Conservation (phyloP, 2,888 invertebrate genomes). For the Mongoloraphidia duomilia region DNA sequence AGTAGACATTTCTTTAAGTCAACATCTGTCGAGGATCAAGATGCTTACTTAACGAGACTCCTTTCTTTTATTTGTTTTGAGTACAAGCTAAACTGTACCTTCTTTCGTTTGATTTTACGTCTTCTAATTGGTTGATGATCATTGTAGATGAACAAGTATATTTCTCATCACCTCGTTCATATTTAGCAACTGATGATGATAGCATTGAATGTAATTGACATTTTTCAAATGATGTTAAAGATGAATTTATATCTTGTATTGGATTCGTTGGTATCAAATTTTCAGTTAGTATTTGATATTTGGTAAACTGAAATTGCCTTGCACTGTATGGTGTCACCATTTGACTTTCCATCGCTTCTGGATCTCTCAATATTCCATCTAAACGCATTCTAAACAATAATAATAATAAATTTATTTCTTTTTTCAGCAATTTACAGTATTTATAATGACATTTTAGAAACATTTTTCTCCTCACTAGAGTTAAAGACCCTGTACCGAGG, state of each 20-base stretch:
- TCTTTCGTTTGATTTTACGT: too few species aligned
- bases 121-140: too few species aligned
- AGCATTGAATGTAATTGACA: conserved; percentile 40
- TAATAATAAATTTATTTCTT: too few species aligned
- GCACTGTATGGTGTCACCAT: conserved; percentile 41
- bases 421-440: too few species aligned
- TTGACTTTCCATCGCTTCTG: conserved; percentile 32
- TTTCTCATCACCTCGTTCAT: conserved; percentile 44
- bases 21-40: too few species aligned
- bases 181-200: conserved; percentile 40
- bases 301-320: conserved; percentile 41
- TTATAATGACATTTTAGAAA: too few species aligned
- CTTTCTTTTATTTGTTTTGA: too few species aligned
- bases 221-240: conserved; percentile 31
- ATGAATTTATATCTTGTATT: conserved; percentile 21
- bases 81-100: too few species aligned
- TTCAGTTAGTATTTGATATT: conserved; percentile 42
- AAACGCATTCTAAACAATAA: conserved; percentile 36
- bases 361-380: conserved; percentile 43
- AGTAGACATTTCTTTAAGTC: too few species aligned
- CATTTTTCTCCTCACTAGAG: too few species aligned
- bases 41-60: too few species aligned
- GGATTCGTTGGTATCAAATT: conserved; percentile 37
- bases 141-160: conserved; percentile 30
- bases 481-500: too few species aligned